Base-by-base conservation (phyloP, 2,113 vertebrate genomes). In the Chaetura pelagica region DNA sequence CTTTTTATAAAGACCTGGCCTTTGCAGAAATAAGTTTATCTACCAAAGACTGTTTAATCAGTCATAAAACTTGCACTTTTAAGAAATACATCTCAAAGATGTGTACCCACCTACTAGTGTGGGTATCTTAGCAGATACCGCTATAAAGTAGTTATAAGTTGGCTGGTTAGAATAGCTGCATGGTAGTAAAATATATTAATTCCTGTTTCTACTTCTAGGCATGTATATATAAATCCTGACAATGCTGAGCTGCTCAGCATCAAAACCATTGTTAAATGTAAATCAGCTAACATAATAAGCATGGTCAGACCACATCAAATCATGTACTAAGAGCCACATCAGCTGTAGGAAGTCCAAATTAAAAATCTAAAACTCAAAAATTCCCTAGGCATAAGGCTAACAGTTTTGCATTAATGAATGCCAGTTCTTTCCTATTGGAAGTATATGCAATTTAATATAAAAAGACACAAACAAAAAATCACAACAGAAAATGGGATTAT, bases 21-120 rank as follows among this genome's bases (percentile, higher is more conserved):
- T 48, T 83, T 82, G 7, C 8, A 55, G 6, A 46, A 48, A 52
- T 23, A 34, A 68, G 17, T 3, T 75, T 59, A 67, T 24, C 7
- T n/a, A 15, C 0, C 0, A n/a, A 74, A 87, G 10, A 54, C 5
- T 49, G 6, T 15, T 7, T n/a, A 12, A 34, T 21, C 8, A 58
- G 55, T 8, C 4, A 27, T 49, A 74, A 78, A 49, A 16, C 2
- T 20, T 11, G 8, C 0, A 49, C 3, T 12, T 82, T 58, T 24
- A 62, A 75, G 42, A 63, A 78, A 55, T 7, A 0, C 35, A 29
- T 78, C 19, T 72, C 5, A 27, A 20, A 22, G 3, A 22, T 38
- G n/a, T 19, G n/a, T 72, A 8, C 3, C 9, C 74, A 12, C 3
- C 9, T 77, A 12, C 12, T 42, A 40, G 7, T 32, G 15, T 54